These are phyloP conservation scores for Synchiropus splendidus DNA, from an alignment of 2,113 vertebrate genomes.

Conservation along the genomic window DNA sequence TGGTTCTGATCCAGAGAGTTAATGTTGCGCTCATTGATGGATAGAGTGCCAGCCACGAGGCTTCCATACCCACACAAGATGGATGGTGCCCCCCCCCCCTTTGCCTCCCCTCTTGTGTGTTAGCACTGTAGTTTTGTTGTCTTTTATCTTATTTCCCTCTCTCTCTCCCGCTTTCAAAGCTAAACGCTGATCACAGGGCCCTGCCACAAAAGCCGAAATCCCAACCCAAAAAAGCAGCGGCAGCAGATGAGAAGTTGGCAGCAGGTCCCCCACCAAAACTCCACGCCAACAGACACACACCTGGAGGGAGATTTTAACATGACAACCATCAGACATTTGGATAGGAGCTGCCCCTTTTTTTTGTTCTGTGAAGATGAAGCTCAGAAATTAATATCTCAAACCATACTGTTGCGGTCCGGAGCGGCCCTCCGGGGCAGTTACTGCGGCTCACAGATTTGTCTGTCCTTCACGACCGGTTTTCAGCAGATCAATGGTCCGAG, in stretches of 20 bases:
- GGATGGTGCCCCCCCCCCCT: constrained; percentile 40
- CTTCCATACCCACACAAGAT: constrained; percentile 59
- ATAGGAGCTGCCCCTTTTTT: too few relatives aligned
- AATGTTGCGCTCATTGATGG: constrained; percentile 70
- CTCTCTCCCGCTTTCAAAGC: constrained; percentile 24
- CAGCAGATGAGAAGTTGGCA: neutral
- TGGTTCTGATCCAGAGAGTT: constrained; percentile 71
- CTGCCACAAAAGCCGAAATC: constrained; percentile 20
- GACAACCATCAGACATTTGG: too few relatives aligned
- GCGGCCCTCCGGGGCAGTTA: too few relatives aligned
- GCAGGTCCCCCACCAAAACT: too few relatives aligned
- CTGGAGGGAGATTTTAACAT: too few relatives aligned
- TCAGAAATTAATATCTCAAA: too few relatives aligned
- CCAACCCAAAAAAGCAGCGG: constrained; percentile 18
- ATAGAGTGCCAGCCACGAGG: constrained; percentile 59
- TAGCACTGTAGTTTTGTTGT: neutral
- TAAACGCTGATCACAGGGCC: constrained; percentile 41
- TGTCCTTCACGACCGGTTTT: too few relatives aligned
- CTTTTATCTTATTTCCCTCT: constrained; percentile 15
- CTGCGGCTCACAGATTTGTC: too few relatives aligned
- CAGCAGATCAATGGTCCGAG: too few relatives aligned
- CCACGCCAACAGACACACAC: too few relatives aligned
- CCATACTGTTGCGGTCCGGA: too few relatives aligned
- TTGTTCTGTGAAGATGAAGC: too few relatives aligned
- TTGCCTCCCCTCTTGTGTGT: neutral